phyloP scores from a whole-genome alignment of 2,888 invertebrate species.

The Agriotes lineatus region DNA sequence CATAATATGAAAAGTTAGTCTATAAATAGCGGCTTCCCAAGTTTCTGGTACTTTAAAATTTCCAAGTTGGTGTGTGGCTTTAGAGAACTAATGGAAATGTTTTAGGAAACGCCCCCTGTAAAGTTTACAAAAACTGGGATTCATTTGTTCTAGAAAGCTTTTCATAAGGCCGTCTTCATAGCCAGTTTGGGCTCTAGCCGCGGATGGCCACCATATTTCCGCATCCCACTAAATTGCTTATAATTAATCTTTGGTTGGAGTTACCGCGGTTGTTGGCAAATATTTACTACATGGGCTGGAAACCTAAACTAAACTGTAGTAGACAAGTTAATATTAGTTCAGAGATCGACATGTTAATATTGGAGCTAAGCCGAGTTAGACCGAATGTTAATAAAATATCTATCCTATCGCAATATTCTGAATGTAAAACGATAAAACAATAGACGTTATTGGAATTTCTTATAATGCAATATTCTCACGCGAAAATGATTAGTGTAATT shows the following conservation, averaged over 20 bases:
- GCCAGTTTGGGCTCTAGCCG: neutral
- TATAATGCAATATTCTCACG: no score
- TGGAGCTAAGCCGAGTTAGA: neutral
- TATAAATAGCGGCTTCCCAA: conserved; percentile 42
- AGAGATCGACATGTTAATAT: neutral
- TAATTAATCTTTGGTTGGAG: conserved; percentile 20
- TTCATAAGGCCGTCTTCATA: conserved; percentile 14
- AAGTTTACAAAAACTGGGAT: conserved; percentile 27
- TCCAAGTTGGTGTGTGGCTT: conserved; percentile 35
- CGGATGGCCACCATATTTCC: neutral
- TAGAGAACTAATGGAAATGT: conserved; percentile 39
- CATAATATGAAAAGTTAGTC: conserved; percentile 46
- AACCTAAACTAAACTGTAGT: neutral
- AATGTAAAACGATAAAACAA: no score
- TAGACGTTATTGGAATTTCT: no score
- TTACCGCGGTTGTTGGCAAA: conserved; percentile 4
- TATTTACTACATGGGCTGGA: conserved; percentile 1
- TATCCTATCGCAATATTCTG: no score
- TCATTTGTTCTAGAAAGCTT: conserved; percentile 30
- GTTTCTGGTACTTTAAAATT: conserved; percentile 38
- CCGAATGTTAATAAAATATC: neutral
- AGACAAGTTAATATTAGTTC: conserved; percentile 2
- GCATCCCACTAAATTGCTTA: conserved; percentile 8
- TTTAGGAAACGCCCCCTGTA: conserved; percentile 28
- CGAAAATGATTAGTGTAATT: no score